Evolutionary conservation across 1,140 invertebrate genomes (phyloP), one percentile per base, ranked within the genome.

Genomic region (Lepidotrigona ventralis): DNA sequence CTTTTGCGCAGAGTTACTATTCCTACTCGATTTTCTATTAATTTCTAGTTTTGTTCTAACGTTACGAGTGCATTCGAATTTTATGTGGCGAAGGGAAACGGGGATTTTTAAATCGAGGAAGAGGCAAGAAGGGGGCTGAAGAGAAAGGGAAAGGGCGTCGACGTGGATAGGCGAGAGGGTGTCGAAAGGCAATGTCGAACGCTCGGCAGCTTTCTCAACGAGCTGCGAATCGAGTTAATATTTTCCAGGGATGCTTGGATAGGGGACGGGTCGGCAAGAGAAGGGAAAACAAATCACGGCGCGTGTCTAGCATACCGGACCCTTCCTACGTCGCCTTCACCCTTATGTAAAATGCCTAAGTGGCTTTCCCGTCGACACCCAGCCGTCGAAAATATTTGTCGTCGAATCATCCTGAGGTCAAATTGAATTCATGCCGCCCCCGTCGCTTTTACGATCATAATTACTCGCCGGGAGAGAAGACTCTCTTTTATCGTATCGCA

Each of bases 291-390:
- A 93, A 93, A 93, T 93, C 93, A 93, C 92, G 81, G 85, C 90
- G 92, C 93, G 91, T 93, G 92, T 91, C 90, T 93, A 86, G 90
- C 92, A 93, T 93, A 93, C 93, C 93, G 91, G 91, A 92, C 90
- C 90, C 91, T 92, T 91, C 81, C 88, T 88, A 79, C 88, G 88
- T 91, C 88, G 89, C 91, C 39, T 46, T 8, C 39, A 93, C 92
- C 92, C 93, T 93, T 91, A 92, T 93, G 92, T 93, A 93, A 93
- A 93, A 91, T 86, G 88, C 85, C 89, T 83, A 89, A 91, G 89
- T 91, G 85, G 90, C 87, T 93, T 84, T 81, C 92, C 87, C 86
- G 87, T 88, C 75, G 85, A 53, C 58, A 86, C 84, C 76, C 79
- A 85, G 84, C 83, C 89, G 90, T 90, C 84, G 90, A 88, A 93